Base-by-base conservation (phyloP, 2,888 invertebrate genomes). In the Drosophila gaucha region DNA sequence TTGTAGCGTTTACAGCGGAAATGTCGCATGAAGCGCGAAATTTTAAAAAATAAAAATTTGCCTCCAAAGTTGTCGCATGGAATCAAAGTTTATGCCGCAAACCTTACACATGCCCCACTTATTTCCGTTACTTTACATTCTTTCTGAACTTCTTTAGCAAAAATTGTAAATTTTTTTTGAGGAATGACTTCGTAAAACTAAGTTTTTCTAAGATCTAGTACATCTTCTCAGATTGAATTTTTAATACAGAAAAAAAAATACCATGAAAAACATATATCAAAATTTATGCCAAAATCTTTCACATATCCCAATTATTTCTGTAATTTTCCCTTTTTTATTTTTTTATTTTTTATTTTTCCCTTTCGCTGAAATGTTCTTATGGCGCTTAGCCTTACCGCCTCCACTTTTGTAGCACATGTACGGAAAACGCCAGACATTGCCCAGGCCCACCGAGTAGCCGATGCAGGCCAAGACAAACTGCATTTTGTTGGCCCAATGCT, bases 401-500 rank as follows among this genome's bases (percentile, higher is more conserved):
- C 97, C 97, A 90, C 96, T 96, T 93, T 96, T 96, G 92, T 97
- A 97, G 92, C 97, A 97, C 85, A 97, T 94, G 92, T 97, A 98
- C 31, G 98, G 98, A 92, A 98, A 97, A 85, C 97, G 94, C 97
- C 97, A 97, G 73, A 97, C 96, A 90, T 97, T 97, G 80, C 97
- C 97, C 71, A 97, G 94, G 35, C 97, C 97, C 55, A 97, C 96
- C 52, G 97, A 97, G 91, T 97, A 97, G 22, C 97, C 96, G 71
- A 97, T 95, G 90, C 96, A 97, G 47, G 97, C 97, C 85, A 97
- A 93, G 52, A 97, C 96, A 90, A 97, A 97, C 92, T 97, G 97
- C 87, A 96, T 94, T 92, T 97, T 97, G 92, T 96, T 96, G 64
- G 95, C 95, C 97, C 97, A 97, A 90, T 96, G 96, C 52, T 96